Conservation (phyloP, 2,888 invertebrate species). For the Byasa hedistus region DNA sequence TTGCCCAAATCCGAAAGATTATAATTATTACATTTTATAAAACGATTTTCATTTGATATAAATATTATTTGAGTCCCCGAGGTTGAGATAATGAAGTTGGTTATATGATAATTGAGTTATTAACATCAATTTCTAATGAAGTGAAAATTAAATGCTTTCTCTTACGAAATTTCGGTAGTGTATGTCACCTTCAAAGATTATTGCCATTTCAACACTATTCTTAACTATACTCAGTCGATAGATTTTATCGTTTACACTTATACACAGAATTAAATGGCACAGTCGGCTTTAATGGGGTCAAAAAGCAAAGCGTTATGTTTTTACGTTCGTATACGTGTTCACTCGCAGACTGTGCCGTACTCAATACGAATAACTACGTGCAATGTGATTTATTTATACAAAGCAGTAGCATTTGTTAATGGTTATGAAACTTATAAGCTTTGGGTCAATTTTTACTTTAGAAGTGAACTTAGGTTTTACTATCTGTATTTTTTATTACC, state of each 20-base stretch:
- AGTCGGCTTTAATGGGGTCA: conserved; percentile 27
- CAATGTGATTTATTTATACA: background rate
- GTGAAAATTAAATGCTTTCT: conserved; percentile 66
- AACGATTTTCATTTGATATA: conserved; percentile 13
- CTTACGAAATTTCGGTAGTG: conserved; percentile 57
- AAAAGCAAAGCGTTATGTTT: conserved; percentile 4
- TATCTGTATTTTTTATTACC: conserved; percentile 54
- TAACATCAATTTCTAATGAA: conserved; percentile 22
- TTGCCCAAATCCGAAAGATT: conserved; percentile 25
- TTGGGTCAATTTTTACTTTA: conserved; percentile 45
- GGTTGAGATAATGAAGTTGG: conserved; percentile 16
- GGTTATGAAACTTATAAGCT: conserved; percentile 39
- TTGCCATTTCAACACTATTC: conserved; percentile 53
- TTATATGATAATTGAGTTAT: too few species aligned
- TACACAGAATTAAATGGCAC: conserved; percentile 43
- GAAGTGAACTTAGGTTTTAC: conserved; percentile 45
- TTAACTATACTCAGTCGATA: conserved; percentile 75
- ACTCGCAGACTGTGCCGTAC: conserved; percentile 12
- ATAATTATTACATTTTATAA: conserved; percentile 30
- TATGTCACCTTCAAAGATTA: conserved; percentile 49
- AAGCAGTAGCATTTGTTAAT: conserved; percentile 28
- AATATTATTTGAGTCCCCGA: conserved; percentile 23
- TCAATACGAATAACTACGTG: background rate
- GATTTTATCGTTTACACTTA: conserved; percentile 63
- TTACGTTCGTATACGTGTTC: conserved; percentile 30